phyloP scores from a whole-genome alignment of 2,888 invertebrate genomes.

The Pammene aurita region DNA sequence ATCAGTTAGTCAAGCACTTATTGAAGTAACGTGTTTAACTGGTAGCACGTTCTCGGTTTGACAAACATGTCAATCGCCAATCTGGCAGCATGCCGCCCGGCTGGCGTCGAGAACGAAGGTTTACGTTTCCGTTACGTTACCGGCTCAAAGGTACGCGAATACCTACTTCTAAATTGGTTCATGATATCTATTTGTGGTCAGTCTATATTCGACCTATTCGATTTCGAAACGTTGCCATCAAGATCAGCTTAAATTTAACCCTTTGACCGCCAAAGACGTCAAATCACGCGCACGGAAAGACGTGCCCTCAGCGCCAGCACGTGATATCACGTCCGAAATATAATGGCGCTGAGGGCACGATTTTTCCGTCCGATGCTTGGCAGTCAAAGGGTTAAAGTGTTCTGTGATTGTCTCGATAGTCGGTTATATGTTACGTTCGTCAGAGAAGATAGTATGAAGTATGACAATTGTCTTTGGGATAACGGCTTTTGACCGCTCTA shows the following conservation, averaged over 20 bases:
- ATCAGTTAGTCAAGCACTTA: no score
- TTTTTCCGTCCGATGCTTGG: no score
- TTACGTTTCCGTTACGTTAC: conserved; percentile 43
- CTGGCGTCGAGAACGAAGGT: conserved; percentile 34
- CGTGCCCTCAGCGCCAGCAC: no score
- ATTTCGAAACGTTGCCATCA: no score
- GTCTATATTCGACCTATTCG: background rate
- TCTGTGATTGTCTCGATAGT: no score
- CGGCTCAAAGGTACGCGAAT: conserved; percentile 37
- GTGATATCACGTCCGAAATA: no score
- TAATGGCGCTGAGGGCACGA: no score
- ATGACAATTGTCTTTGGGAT: no score
- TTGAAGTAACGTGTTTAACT: background rate
- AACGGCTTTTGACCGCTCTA: background rate
- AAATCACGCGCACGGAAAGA: no score
- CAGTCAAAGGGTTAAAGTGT: no score
- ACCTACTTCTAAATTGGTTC: conserved; percentile 21
- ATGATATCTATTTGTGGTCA: conserved; percentile 1
- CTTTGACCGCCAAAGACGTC: no score
- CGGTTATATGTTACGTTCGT: background rate
- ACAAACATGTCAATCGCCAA: conserved; percentile 45
- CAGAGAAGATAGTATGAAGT: background rate
- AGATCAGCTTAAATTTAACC: no score
- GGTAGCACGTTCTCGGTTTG: conserved; percentile 1
- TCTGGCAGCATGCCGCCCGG: conserved; percentile 47